Percentiles rank a stretch among this genome's conserved stretches.
These are phyloP conservation scores for Drosophila pectinifera DNA, from an alignment of 1,140 invertebrate species.

Conservation along the genomic window DNA sequence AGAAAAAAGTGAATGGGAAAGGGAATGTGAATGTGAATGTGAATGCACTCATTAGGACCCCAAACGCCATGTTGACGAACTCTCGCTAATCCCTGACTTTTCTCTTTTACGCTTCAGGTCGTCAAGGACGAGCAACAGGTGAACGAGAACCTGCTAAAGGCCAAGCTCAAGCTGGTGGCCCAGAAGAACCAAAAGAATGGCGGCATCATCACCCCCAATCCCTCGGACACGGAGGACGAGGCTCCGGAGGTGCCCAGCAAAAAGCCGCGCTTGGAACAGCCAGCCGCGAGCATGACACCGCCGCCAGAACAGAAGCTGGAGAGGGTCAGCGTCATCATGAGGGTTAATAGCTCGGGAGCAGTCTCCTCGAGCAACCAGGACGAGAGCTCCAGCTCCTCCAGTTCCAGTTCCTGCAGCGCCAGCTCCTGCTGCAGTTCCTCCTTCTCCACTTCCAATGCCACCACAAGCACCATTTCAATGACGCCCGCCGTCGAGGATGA, in stretches of 20 bases:
- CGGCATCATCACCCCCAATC: slow-evolving; percentile 85
- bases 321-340: slow-evolving; percentile 91
- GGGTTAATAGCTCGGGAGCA: slow-evolving; percentile 89
- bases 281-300: slow-evolving; percentile 60
- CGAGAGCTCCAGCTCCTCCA: slow-evolving; percentile 52
- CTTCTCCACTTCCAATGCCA: slow-evolving; percentile 16
- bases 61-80: slow-evolving; percentile 37
- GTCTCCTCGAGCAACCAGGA: slow-evolving; percentile 64
- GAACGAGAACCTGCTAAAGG: slow-evolving; percentile 73
- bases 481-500: slow-evolving; percentile 58
- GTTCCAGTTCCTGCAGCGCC: slow-evolving; percentile 16
- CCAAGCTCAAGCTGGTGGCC: slow-evolving; percentile 72
- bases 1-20: slow-evolving; percentile 42
- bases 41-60: slow-evolving; percentile 31
- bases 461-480: slow-evolving; percentile 31
- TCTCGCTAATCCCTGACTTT: slow-evolving; percentile 37
- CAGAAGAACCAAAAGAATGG: slow-evolving; percentile 63
- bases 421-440: slow-evolving; percentile 43
- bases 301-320: slow-evolving; percentile 71
- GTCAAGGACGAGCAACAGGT: slow-evolving; percentile 69
- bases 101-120: slow-evolving; percentile 37
- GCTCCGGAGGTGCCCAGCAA: slow-evolving; percentile 85
- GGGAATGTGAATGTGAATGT: slow-evolving; percentile 29
- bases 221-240: slow-evolving; percentile 86
- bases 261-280: slow-evolving; percentile 76